Base-by-base conservation (phyloP, 2,113 vertebrate genomes). In the Ptychochromis oligacanthus region DNA sequence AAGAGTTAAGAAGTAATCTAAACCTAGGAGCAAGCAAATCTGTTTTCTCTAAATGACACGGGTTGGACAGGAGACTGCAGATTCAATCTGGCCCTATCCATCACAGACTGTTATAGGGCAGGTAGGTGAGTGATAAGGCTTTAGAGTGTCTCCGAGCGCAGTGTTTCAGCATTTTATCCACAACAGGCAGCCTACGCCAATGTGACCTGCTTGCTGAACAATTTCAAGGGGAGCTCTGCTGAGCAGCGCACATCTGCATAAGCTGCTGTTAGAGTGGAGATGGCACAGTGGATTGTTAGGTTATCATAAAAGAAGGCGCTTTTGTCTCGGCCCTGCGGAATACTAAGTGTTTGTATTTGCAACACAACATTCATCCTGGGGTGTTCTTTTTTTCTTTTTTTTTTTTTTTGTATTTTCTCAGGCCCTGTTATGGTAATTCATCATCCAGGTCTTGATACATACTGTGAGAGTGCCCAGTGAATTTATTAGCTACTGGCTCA, bases 181-280 rank as follows among this genome's bases (percentile, higher is more conserved):
- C 80, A 91, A 79, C 91, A 90, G 54, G 72, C 76, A 83, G 88
- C 52, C 49, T 13, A 15, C 24, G 60, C 67, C 87, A 83, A 88
- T 93, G 93, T 95, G 91, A 95, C 93, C 92, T 88, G 95, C 82
- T 90, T 94, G 91, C 86, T 91, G 91, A 95, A 92, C 85, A 88
- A 74, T 80, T 87, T 91, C 86, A 43, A 85, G 60, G 65, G 54
- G 34, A 74, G 78, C 87, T 85, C 93, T 83, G 81, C 91, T 80
- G 89, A 89, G 86, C 86, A 26, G 7, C 36, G 65, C 87, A 85
- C 90, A 92, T 95, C 95, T 94, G 91, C 93, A 95, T 93, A 94
- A 91, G 88, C 90, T 90, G 92, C 91, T 93, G 93, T 93, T 93
- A 94, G 88, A 79, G 81, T 54, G 88, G 82, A 88, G 93, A 93